Base-by-base conservation (phyloP, 2,888 invertebrate species). In the Tiliacea citrago region DNA sequence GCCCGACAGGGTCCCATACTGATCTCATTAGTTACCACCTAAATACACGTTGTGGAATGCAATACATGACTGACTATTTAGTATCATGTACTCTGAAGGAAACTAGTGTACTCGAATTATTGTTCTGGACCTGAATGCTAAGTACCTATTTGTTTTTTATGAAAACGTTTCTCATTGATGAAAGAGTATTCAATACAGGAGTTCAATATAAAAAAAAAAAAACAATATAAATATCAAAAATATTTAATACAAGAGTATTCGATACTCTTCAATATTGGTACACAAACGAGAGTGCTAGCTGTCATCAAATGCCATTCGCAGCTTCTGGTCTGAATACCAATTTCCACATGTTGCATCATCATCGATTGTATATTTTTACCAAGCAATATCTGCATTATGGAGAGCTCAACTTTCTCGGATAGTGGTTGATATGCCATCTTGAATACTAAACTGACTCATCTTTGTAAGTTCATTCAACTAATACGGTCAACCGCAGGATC, bases 391-490 rank as follows among this genome's bases (percentile, higher is more conserved):
- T 66, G 35, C 49, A 35, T 35, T 60, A 24, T 49, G 24, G 2
- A 21, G 13, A 63, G 24, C n/a, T 58, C 10, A 29, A 29, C 10
- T 42, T 24, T 55, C 16, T 21, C 16, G 5, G 55, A 61, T 77
- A 65, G 79, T 61, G 35, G 65, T 45, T 68, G 39, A 13, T 16
- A 13, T 21, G 1, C n/a, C 13, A 83, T 83, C 79, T 71, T 83
- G 80, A 79, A 80, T 72, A 79, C 51, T 65, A 80, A 83, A 55
- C 13, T 4, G 2, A 51, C 45, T 51, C 18, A 49, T 80, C 68
- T 66, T 12, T 7, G 21, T 57, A 47, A 66, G 68, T 55, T 70
- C 51, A n/a, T 79, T 78, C 60, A 51, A 60, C 65, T 57, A 53
- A 21, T 45, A 68, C 57, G 45, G 57, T 75, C 49, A 51, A 45